Conservation (phyloP, 30 jellyfish, hydroid and myxozoan genomes). For the Hydra vulgaris region DNA sequence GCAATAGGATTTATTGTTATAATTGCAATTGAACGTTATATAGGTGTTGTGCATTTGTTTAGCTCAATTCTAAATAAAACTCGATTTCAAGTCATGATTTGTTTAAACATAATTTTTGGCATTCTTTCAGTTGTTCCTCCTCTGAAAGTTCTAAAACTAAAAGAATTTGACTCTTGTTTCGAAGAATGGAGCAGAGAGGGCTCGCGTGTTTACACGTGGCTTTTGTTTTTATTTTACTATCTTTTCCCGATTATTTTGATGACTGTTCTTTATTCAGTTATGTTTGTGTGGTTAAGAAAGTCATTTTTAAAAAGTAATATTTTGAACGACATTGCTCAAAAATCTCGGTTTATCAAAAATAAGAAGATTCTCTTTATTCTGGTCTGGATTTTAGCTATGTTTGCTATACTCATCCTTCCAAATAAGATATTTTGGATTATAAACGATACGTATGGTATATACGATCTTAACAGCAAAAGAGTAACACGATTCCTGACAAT, state of each 20-base stretch:
- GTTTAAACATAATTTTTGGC: background rate
- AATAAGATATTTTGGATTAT: background rate
- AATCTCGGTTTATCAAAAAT: background rate
- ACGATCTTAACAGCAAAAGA: background rate
- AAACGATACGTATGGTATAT: background rate
- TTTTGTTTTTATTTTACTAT: background rate
- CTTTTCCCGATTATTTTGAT: background rate
- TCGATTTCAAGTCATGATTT: background rate
- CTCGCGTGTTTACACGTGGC: constrained; percentile 1
- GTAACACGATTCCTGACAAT: background rate
- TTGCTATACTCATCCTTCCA: background rate
- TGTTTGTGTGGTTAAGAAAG: background rate
- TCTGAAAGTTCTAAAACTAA: background rate
- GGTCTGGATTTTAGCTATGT: background rate
- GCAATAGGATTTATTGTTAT: constrained; percentile 7
- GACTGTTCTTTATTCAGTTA: background rate
- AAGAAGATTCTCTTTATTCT: background rate
- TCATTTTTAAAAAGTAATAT: background rate
- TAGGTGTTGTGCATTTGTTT: background rate
- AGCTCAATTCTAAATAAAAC: background rate
- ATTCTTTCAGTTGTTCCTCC: background rate
- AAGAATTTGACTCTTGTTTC: background rate
- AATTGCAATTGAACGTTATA: background rate
- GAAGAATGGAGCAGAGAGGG: background rate
- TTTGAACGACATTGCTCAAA: background rate